These are phyloP conservation scores for Todus mexicanus DNA, from an alignment of 2,797 vertebrate genomes.

Conservation along the genomic window DNA sequence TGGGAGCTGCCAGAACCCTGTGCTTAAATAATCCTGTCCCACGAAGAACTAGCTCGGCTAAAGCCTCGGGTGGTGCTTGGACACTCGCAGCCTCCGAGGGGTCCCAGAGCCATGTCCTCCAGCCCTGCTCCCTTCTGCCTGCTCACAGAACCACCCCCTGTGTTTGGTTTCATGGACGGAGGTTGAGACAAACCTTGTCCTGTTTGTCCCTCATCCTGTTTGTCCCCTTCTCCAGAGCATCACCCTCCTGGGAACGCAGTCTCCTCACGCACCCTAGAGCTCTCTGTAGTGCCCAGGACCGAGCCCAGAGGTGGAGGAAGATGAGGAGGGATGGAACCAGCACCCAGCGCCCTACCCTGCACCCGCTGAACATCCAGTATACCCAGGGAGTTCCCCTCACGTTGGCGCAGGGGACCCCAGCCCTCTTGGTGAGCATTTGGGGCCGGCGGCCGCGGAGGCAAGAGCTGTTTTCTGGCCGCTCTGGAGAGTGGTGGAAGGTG, in stretches of 20 bases:
- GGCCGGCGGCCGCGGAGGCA: background rate
- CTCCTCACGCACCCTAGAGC: background rate
- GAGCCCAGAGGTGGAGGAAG: background rate
- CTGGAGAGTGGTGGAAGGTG: background rate
- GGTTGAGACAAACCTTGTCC: background rate
- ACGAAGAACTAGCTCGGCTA: too few species aligned
- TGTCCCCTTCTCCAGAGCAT: background rate
- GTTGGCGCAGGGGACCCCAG: too few species aligned
- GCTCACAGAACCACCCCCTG: accelerated
- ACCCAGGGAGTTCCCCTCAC: too few species aligned
- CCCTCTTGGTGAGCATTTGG: background rate
- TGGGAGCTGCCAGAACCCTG: background rate
- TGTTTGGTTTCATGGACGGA: too few species aligned
- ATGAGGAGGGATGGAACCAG: background rate
- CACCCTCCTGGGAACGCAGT: background rate
- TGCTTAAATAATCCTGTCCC: background rate
- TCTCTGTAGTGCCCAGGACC: accelerated
- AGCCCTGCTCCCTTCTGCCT: background rate
- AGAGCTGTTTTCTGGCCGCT: background rate
- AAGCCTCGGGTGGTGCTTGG: accelerated
- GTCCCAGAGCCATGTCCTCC: background rate
- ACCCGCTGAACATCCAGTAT: accelerated
- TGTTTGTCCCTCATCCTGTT: background rate
- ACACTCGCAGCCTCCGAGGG: too few species aligned
- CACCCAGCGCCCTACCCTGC: background rate